These are phyloP conservation scores for Trialeurodes vaporariorum DNA, from an alignment of 1,140 invertebrate genomes.

Conservation along the genomic window DNA sequence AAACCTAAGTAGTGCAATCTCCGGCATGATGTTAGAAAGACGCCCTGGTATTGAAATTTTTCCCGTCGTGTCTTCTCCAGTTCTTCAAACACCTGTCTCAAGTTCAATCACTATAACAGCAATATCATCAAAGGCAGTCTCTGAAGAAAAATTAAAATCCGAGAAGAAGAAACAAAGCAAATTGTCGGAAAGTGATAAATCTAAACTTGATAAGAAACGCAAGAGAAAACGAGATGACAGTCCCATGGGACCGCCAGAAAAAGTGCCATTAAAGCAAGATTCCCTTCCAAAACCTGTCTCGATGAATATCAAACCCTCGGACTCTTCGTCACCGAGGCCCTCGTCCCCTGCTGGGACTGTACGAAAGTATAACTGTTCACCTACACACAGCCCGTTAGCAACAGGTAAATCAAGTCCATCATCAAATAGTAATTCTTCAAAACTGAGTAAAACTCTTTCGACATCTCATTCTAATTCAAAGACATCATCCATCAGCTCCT, in stretches of 20 bases:
- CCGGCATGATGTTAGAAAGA: slow-evolving; percentile 47
- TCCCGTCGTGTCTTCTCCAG: slow-evolving; percentile 46
- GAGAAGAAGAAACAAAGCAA: slow-evolving; percentile 48
- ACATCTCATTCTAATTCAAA: background rate
- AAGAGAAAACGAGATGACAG: slow-evolving; percentile 63
- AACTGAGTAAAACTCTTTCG: background rate
- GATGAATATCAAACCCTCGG: slow-evolving; percentile 58
- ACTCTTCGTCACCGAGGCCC: slow-evolving; percentile 45
- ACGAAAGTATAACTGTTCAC: slow-evolving; percentile 54
- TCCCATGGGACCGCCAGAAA: slow-evolving; percentile 74
- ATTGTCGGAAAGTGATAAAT: slow-evolving; percentile 37
- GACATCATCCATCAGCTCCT: slow-evolving; percentile 5
- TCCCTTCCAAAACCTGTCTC: slow-evolving; percentile 58
- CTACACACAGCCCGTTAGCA: slow-evolving; percentile 62
- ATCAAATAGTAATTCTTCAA: slow-evolving; percentile 7
- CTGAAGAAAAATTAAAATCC: slow-evolving; percentile 44
- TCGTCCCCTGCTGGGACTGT: slow-evolving; percentile 49
- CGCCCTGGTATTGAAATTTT: slow-evolving; percentile 70
- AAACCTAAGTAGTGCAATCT: slow-evolving; percentile 49
- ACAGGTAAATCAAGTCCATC: slow-evolving; percentile 31
- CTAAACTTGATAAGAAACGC: slow-evolving; percentile 61
- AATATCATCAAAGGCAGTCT: slow-evolving; percentile 40
- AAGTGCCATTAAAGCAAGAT: slow-evolving; percentile 56
- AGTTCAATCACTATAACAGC: slow-evolving; percentile 77
- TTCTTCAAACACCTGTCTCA: slow-evolving; percentile 45